Evolutionary conservation across 2,113 vertebrate species (phyloP).

Genomic region (Mobula birostris): DNA sequence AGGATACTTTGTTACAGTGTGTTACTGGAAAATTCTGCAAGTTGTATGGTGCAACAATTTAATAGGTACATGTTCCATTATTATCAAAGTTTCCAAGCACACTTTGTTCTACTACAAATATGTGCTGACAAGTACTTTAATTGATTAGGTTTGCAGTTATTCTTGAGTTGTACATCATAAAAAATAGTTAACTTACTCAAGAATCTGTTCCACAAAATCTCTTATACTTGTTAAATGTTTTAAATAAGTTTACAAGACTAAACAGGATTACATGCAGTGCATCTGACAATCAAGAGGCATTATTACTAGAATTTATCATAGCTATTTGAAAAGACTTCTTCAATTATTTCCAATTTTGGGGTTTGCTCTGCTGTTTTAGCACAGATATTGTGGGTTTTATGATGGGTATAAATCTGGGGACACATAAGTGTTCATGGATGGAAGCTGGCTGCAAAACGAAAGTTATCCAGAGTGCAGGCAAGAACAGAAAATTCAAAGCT

Average conservation of each 20-base stretch:
- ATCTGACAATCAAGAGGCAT: background rate
- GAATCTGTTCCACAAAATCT: conserved; percentile 4
- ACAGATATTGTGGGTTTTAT: background rate
- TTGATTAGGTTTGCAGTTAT: background rate
- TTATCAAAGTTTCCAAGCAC: background rate
- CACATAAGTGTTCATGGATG: background rate
- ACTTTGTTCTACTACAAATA: background rate
- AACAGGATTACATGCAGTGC: background rate
- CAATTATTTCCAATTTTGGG: background rate
- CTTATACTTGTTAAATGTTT: background rate
- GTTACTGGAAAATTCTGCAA: background rate
- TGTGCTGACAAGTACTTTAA: conserved; percentile 20
- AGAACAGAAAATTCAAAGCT: background rate
- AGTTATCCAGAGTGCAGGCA: background rate
- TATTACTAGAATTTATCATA: conserved; percentile 8
- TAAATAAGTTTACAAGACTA: background rate
- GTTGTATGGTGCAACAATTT: background rate
- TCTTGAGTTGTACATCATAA: background rate
- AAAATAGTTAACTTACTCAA: background rate
- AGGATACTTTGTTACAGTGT: conserved; percentile 27
- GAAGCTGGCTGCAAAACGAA: background rate
- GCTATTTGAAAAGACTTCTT: background rate
- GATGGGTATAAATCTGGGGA: background rate
- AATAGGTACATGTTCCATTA: background rate
- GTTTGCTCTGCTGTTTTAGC: background rate